Evolutionary conservation across 2,113 vertebrate species (phyloP), one percentile per base, ranked within the genome.

Genomic region (Recurvirostra avosetta): DNA sequence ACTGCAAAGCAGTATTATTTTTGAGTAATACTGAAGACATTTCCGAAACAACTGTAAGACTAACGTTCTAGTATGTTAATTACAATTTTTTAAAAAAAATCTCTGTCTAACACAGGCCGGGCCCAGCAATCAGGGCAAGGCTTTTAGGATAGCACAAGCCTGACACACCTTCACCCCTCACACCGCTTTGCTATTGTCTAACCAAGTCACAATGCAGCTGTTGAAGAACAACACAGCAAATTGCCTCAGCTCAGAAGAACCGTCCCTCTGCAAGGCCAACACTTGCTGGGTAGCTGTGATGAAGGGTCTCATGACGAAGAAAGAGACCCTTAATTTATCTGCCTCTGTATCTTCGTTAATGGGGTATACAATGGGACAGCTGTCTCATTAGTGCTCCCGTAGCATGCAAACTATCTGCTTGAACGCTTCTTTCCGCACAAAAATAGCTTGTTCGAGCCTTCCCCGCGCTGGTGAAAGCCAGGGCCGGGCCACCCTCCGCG

Each of bases 341-440:
- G 5, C 17, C 34, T 56, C 7, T 3, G 2, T 6, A 6, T 27
- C 53, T 19, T 15, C 3, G 2, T 18, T 36, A 34, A 15, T 0
- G 12, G n/a, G 27, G 17, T 22, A 22, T 26, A 22, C 7, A n/a
- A n/a, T 1, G 25, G 38, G 21, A n/a, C 1, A 40, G 15, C 36
- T 5, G n/a, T 12, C 83, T 10, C 77, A 15, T 2, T 29, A 8
- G 5, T 0, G 27, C 0, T 5, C 19, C 45, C 2, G 6, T 3
- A 18, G 15, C 32, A 8, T 0, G 22, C 30, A 10, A 15, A 4
- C 15, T 25, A 5, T 4, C 13, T 52, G 27, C 66, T 3, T 2
- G 13, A 29, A 3, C 45, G 13, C 26, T 22, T 45, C 58, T n/a
- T 29, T 16, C 65, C 23, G 5, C 50, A 41, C 40, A 74, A 5